A percentile compares a stretch with the other conserved stretches of the same genome.
Conservation (phyloP, 2,888 invertebrate genomes). For the Melieria omissa region DNA sequence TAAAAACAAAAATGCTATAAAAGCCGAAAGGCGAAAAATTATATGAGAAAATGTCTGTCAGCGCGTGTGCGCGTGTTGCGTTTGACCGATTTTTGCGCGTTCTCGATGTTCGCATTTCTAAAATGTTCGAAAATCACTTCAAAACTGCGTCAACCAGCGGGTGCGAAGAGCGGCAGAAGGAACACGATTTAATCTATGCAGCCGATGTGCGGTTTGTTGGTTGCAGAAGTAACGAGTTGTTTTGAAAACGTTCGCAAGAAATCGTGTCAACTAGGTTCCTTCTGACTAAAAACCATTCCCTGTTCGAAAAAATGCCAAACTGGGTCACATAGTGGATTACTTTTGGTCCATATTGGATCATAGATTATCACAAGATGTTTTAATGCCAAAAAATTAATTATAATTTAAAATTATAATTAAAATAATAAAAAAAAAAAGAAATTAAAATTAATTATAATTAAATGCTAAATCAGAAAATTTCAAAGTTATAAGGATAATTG, state of each 20-base stretch:
- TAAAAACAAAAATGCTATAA: neutral
- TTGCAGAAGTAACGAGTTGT: constrained; percentile 2
- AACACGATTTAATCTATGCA: neutral
- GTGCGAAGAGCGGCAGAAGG: neutral
- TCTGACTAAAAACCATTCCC: no score
- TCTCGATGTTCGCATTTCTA: neutral
- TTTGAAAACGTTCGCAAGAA: no score
- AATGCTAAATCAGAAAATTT: no score
- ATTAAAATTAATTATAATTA: no score
- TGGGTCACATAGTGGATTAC: no score
- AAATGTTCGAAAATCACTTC: constrained; percentile 9
- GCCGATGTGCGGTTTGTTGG: neutral
- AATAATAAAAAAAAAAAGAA: no score
- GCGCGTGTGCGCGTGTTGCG: neutral
- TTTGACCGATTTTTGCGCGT: neutral
- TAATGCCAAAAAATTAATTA: no score
- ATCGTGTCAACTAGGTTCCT: no score
- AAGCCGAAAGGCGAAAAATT: neutral
- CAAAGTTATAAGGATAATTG: no score
- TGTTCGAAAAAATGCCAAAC: no score
- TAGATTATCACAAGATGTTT: neutral
- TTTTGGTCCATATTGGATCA: neutral
- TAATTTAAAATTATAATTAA: no score
- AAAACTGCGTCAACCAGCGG: neutral
- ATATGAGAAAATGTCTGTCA: constrained; percentile 8